These are phyloP conservation scores for Rhadina sibilatrix DNA, from an alignment of 2,113 vertebrate genomes.

Conservation along the genomic window DNA sequence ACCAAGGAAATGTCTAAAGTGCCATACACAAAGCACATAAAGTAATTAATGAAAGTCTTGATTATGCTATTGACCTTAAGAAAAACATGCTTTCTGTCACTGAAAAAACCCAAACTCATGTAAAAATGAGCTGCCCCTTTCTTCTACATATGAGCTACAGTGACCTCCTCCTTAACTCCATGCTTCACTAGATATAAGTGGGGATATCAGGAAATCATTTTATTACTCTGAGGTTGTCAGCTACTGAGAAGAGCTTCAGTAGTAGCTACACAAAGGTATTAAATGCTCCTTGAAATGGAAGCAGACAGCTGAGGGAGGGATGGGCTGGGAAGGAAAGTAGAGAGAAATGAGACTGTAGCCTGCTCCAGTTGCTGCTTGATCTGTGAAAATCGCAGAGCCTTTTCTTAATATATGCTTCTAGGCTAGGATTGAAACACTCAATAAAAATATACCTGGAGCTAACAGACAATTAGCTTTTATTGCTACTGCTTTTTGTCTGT, in stretches of 20 bases:
- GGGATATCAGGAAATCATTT: neutral
- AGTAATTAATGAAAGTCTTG: neutral
- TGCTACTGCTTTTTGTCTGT: slow-evolving; percentile 50
- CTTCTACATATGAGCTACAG: neutral
- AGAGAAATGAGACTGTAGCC: neutral
- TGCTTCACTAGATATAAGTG: rapidly evolving
- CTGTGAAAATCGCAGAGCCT: neutral
- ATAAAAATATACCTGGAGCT: slow-evolving; percentile 58
- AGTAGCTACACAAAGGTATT: neutral
- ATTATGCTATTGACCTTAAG: neutral
- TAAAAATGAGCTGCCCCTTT: neutral
- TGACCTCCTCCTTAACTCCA: neutral
- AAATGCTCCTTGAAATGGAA: neutral
- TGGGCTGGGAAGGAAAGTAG: neutral
- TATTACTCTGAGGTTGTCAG: neutral
- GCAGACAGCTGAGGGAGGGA: neutral
- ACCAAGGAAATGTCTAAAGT: neutral
- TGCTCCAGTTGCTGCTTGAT: neutral
- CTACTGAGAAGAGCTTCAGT: neutral
- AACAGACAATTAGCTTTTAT: slow-evolving; percentile 66
- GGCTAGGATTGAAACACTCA: slow-evolving; percentile 39
- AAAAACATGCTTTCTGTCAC: neutral
- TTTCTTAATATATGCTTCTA: slow-evolving; percentile 35
- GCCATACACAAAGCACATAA: neutral
- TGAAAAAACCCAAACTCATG: neutral